Conservation (phyloP, 2,797 vertebrate species). For the Characodon lateralis region DNA sequence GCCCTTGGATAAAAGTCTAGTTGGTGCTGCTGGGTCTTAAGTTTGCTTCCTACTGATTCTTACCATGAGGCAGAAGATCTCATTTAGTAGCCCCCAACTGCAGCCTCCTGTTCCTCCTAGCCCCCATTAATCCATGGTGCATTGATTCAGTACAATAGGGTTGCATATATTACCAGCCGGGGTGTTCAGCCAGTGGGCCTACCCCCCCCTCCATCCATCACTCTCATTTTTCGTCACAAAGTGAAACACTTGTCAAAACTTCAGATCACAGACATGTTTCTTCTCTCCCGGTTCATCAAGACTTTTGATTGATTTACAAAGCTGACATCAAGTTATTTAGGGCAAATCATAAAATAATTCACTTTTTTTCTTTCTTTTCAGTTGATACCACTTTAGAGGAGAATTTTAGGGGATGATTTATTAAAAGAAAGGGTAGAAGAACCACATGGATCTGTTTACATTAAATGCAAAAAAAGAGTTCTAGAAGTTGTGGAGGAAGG, state of each 20-base stretch:
- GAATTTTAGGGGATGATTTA: background rate
- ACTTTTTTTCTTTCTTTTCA: background rate
- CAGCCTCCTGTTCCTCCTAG: slow-evolving; percentile 45
- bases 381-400: background rate
- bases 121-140: slow-evolving; percentile 77
- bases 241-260: slow-evolving; percentile 33
- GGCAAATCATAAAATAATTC: background rate
- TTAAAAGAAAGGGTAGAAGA: background rate
- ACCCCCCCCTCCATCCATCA: slow-evolving; percentile 54
- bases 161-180: slow-evolving; percentile 78
- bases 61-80: slow-evolving; percentile 49
- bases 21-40: slow-evolving; percentile 19
- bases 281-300: slow-evolving; percentile 27
- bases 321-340: background rate
- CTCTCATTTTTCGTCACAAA: slow-evolving; percentile 54
- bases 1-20: slow-evolving; percentile 23
- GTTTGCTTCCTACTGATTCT: slow-evolving; percentile 32
- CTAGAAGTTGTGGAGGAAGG: background rate
- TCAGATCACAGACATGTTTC: slow-evolving; percentile 29
- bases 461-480: background rate
- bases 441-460: background rate
- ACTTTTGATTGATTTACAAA: slow-evolving; percentile 30
- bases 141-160: slow-evolving; percentile 81
- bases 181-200: slow-evolving; percentile 48
- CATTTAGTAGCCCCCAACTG: slow-evolving; percentile 42